Evolutionary conservation across 2,888 invertebrate genomes (phyloP).

Genomic region (Lasioglossum figueresi): DNA sequence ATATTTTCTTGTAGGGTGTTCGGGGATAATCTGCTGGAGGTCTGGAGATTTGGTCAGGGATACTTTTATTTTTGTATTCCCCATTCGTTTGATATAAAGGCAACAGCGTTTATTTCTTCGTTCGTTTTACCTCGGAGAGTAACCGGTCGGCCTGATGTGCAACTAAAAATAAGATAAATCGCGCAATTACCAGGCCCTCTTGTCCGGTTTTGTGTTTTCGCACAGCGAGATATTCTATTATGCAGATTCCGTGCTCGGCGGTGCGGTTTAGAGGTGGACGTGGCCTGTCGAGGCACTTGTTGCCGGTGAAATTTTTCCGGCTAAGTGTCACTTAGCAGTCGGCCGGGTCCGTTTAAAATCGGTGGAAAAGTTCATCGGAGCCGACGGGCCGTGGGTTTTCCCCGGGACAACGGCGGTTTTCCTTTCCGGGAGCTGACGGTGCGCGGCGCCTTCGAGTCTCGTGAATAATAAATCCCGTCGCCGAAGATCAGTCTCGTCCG

Average conservation of each 20-base stretch:
- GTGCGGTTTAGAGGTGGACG: slow-evolving; percentile 35
- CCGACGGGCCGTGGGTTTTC: not conserved
- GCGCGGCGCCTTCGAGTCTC: not conserved
- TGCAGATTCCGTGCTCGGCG: slow-evolving; percentile 42
- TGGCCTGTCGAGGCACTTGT: slow-evolving; percentile 53
- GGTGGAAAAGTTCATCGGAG: not conserved
- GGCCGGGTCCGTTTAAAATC: not conserved
- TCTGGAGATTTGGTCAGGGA: not conserved
- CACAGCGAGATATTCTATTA: slow-evolving; percentile 52
- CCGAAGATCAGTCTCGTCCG: not conserved
- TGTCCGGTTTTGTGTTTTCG: slow-evolving; percentile 38
- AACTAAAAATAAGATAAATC: slow-evolving; percentile 51
- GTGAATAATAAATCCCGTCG: slow-evolving; percentile 16
- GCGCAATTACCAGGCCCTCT: slow-evolving; percentile 48
- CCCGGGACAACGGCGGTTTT: not conserved
- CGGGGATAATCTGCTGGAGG: not conserved
- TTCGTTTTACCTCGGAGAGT: slow-evolving; percentile 14
- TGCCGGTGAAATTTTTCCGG: slow-evolving; percentile 54
- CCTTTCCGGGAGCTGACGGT: not conserved
- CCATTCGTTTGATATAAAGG: too few species aligned
- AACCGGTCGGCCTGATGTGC: slow-evolving; percentile 38
- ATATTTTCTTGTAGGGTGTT: not conserved
- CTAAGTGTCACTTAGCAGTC: slow-evolving; percentile 28
- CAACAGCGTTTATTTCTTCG: not conserved
- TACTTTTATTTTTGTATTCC: not conserved